These are phyloP conservation scores for Sphenopsis melanotis DNA, from an alignment of 2,797 vertebrate species.

Conservation along the genomic window DNA sequence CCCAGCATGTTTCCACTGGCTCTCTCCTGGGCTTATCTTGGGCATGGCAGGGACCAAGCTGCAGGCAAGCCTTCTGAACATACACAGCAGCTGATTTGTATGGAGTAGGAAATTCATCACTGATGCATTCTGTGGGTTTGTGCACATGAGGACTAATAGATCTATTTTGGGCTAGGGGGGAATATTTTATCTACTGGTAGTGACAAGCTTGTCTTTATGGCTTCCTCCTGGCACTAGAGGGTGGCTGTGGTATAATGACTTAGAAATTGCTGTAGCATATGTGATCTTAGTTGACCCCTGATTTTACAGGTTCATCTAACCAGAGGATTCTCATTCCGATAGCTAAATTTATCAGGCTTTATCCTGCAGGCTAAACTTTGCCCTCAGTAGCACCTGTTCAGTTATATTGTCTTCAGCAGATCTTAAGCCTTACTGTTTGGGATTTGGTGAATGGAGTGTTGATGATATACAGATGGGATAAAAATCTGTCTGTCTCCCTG, in stretches of 20 bases:
- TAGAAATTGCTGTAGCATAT: constrained; percentile 45
- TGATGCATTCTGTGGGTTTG: neutral
- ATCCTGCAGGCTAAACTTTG: neutral
- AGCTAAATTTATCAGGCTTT: constrained; percentile 56
- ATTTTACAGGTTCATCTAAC: constrained; percentile 71
- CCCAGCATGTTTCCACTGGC: neutral
- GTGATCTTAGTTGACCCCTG: constrained; percentile 65
- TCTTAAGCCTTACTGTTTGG: neutral
- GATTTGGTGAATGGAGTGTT: neutral
- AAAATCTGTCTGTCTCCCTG: neutral
- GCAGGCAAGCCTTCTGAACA: neutral
- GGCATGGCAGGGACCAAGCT: neutral
- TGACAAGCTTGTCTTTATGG: neutral
- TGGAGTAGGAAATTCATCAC: neutral
- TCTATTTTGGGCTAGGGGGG: neutral
- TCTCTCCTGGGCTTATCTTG: neutral
- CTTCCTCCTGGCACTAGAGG: neutral
- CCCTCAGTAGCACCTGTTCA: constrained; percentile 45
- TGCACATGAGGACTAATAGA: neutral
- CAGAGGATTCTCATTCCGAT: constrained; percentile 56
- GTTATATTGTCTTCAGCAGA: neutral
- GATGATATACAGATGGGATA: neutral
- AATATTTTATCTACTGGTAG: neutral
- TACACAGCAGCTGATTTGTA: neutral
- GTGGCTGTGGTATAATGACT: neutral